Evolutionary conservation across 2,113 vertebrate species (phyloP), one percentile per base, ranked within the genome.

Genomic region (Oreotrochilus melanogaster): DNA sequence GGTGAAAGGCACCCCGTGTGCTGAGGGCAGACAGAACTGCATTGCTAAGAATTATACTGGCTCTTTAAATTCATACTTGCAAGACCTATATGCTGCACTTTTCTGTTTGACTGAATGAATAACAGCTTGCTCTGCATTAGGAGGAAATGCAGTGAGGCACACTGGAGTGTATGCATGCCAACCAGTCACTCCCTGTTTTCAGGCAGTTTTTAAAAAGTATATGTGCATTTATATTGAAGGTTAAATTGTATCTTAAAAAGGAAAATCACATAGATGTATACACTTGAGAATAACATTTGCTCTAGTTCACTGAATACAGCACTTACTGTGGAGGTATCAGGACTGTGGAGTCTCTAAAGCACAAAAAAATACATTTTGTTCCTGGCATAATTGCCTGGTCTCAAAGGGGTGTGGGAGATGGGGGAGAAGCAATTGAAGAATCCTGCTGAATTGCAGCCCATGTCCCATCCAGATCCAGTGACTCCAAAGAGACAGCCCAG

Each of bases 41-140:
- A 6, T 4, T 2, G 0, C 11, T 51, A 39, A 76, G 43, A 45
- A 21, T 35, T 11, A 4, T 0, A 2, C 27, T 9, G 50, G 42
- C 24, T 35, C 27, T 65, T 65, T 56, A 47, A 60, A 86, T 8
- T 53, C 43, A 7, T 10, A 31, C 45, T 21, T 11, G 33, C 25
- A 33, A 39, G 53, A 4, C 18, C 21, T 8, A 8, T 4, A 13
- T 9, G 39, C 74, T 15, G 23, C 43, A 5, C 45, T 66, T 37
- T 2, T 10, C 67, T 5, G 17, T 42, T 6, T 61, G 50, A 3
- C 78, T 47, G 13, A n/a, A 24, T 62, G 45, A 67, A 22, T 2
- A 33, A 4, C 17, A 12, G 3, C 23, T 60, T 12, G 33, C 62
- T 65, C 58, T 56, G 43, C 45, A 0, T 16, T 28, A 11, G 65